Evolutionary conservation across 2,797 vertebrate species (phyloP), one percentile per base, ranked within the genome.

Genomic region (Zenarchopterus dispar): DNA sequence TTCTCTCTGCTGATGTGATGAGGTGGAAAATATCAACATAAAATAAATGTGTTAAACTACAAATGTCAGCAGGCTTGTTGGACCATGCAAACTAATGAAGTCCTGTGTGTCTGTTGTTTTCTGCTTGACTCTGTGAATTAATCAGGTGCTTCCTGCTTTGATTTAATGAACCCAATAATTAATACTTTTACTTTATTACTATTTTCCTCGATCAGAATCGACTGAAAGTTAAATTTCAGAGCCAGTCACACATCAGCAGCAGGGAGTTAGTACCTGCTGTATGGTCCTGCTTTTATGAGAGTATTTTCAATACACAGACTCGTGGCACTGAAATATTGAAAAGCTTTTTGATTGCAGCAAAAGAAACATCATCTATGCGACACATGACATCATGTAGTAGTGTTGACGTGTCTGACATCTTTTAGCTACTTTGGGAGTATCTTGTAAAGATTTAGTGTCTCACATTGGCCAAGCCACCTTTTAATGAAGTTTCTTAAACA

Each of bases 21-120:
- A 43, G 49, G 47, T 48, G 26, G 64, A 31, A 80, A 81, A 78
- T 62, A 69, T 77, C 52, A 68, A 56, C 61, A 72, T 59, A 62
- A 70, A 73, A 70, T 28, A 28, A 59, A 73, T 70, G 50, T 59
- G 2, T 22, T 60, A 42, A 71, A 71, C 36, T 26, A 70, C 16
- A 33, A 76, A 63, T 19, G 55, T 8, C 55, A 45, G 24, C 1
- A 11, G 55, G 41, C 42, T 24, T 58, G 47, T 43, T 62, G 65
- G 41, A 52, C 54, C 28, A 39, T 56, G 69, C 68, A 73, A 73
- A 46, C 67, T 73, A 80, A 81, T 82, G 55, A 77, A 84, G 22
- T 56, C 48, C 33, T 60, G 58, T 72, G 43, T 77, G 46, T 76
- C 56, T 53, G 8, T 33, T 70, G 69, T 62, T 62, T 70, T 56